Evolutionary conservation across 2,797 vertebrate species (phyloP).

Genomic region (Scyliorhinus canicula): DNA sequence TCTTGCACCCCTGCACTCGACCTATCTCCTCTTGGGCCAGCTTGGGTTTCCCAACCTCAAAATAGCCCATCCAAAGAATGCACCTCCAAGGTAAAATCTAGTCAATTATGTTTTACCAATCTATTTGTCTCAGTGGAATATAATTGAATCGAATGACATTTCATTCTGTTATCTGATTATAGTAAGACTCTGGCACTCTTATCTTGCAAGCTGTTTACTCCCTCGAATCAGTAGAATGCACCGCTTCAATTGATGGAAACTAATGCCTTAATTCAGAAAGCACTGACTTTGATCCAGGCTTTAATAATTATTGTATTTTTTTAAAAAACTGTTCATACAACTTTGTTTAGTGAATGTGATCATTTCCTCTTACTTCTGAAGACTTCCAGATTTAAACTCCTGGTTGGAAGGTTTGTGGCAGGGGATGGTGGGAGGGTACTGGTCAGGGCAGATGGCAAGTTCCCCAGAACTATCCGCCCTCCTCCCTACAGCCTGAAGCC

Average conservation of each 20-base stretch:
- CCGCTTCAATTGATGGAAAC: neutral
- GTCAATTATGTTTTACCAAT: neutral
- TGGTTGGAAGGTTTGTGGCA: neutral
- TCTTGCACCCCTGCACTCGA: too few relatives aligned
- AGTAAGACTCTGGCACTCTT: neutral
- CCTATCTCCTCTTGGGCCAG: too few relatives aligned
- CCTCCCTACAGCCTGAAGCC: neutral
- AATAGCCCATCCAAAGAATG: neutral
- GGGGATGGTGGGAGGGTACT: too few relatives aligned
- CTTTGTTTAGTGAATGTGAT: neutral
- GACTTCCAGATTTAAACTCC: neutral
- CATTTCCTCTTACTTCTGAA: neutral
- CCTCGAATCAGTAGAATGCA: neutral
- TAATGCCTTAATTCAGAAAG: neutral
- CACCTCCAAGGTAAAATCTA: neutral
- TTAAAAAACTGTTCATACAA: neutral
- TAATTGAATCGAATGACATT: neutral
- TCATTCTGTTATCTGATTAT: neutral
- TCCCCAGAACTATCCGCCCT: neutral
- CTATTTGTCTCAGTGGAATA: neutral
- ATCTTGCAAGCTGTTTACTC: neutral
- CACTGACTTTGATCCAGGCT: neutral
- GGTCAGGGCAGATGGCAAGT: neutral
- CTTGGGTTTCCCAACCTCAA: neutral
- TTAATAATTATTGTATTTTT: neutral